Conservation (phyloP, 2,888 invertebrate species). For the Deilephila elpenor region DNA sequence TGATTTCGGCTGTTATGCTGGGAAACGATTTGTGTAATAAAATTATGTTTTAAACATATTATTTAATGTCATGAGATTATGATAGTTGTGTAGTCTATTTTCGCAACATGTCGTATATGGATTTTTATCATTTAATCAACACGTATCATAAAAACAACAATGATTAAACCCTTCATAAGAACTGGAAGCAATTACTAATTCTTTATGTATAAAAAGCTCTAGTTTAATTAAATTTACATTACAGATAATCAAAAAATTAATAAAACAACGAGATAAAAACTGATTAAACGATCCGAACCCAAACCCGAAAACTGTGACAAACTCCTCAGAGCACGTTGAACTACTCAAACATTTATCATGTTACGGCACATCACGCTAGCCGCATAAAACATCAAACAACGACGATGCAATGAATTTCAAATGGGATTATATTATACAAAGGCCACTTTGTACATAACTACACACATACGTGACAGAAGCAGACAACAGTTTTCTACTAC, state of each 20-base stretch:
- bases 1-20: neutral
- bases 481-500: slow-evolving; percentile 12
- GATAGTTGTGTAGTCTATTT: neutral
- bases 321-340: neutral
- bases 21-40: neutral
- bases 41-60: neutral
- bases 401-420: slow-evolving; percentile 14
- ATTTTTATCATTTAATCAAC: neutral
- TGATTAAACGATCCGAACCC: neutral
- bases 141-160: neutral
- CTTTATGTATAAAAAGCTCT: too few species aligned
- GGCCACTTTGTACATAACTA: neutral
- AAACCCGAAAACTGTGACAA: neutral
- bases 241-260: too few species aligned
- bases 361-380: neutral
- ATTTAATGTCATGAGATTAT: neutral
- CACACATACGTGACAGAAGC: neutral
- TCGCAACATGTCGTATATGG: neutral
- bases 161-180: too few species aligned
- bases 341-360: slow-evolving; percentile 7
- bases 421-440: slow-evolving; percentile 20
- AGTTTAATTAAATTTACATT: too few species aligned
- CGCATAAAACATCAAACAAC: slow-evolving; percentile 25
- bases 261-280: neutral
- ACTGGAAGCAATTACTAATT: too few species aligned